Percentiles rank a stretch among this genome's conserved stretches.
Evolutionary conservation across 2,797 vertebrate genomes (phyloP).

Genomic region (Carapus acus): DNA sequence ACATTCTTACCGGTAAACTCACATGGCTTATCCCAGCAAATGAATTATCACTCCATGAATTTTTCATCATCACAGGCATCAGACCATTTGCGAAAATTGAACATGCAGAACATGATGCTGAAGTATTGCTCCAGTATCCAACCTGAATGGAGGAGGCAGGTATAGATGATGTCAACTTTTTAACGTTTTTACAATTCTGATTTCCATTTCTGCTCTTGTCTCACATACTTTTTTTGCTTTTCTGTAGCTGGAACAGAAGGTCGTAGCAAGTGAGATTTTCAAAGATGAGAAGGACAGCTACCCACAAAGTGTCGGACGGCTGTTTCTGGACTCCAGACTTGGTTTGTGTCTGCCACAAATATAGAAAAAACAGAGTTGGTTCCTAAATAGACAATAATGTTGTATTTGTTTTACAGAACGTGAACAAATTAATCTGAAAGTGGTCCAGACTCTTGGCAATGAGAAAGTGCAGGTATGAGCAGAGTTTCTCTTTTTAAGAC

Average conservation of each 20-base stretch:
- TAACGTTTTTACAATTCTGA: not conserved
- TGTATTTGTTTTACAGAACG: conserved; percentile 68
- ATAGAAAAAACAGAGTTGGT: too few species aligned
- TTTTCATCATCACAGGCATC: conserved; percentile 73
- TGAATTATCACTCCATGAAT: not conserved
- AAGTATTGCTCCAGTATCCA: conserved; percentile 90
- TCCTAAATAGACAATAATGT: conserved; percentile 21
- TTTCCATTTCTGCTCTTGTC: not conserved
- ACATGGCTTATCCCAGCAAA: too few species aligned
- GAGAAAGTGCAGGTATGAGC: conserved; percentile 88
- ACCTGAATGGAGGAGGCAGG: conserved; percentile 96
- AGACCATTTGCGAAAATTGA: conserved; percentile 78
- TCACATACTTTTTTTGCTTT: conserved; percentile 7
- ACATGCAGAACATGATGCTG: conserved; percentile 89
- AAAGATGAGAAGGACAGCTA: conserved; percentile 94
- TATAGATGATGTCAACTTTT: conserved; percentile 38
- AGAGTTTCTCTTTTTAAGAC: too few species aligned
- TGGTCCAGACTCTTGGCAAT: conserved; percentile 83
- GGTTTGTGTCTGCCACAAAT: conserved; percentile 69
- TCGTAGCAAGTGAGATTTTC: conserved; percentile 92
- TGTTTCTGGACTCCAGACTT: conserved; percentile 90
- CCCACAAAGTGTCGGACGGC: conserved; percentile 86
- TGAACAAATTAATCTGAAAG: conserved; percentile 89
- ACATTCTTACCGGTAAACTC: too few species aligned
- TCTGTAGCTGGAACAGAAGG: conserved; percentile 89